Evolutionary conservation across 2,888 invertebrate genomes (phyloP).

Genomic region (Thysanoteuthis rhombus): DNA sequence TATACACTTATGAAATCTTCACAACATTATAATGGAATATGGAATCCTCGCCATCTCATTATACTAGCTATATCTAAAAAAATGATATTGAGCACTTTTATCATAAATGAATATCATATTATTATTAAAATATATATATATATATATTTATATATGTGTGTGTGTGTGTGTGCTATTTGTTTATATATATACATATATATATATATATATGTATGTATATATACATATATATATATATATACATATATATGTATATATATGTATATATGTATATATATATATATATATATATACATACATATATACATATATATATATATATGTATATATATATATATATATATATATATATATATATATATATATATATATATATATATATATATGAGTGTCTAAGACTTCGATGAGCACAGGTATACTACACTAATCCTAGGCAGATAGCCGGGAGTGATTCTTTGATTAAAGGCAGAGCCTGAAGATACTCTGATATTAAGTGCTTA

Average conservation of each 20-base stretch:
- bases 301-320: not conserved
- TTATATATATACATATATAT: not conserved
- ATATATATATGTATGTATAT: not conserved
- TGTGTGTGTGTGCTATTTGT: not conserved
- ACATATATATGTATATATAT: not conserved
- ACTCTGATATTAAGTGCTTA: no score
- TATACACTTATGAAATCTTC: no score
- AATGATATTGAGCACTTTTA: no score
- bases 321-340: not conserved
- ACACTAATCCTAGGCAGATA: no score
- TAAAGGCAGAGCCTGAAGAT: no score
- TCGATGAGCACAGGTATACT: no score
- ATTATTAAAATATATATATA: not conserved
- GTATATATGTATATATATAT: not conserved
- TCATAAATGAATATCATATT: no score
- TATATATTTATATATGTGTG: not conserved
- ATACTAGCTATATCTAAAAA: no score
- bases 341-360: not conserved
- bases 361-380: not conserved
- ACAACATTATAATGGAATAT: no score
- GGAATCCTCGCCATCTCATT: no score
- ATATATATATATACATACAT: not conserved
- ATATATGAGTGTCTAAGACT: not conserved
- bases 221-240: not conserved
- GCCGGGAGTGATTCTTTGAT: no score